These are phyloP conservation scores for Haemorhous mexicanus DNA, from an alignment of 2,113 vertebrate genomes.

Conservation along the genomic window DNA sequence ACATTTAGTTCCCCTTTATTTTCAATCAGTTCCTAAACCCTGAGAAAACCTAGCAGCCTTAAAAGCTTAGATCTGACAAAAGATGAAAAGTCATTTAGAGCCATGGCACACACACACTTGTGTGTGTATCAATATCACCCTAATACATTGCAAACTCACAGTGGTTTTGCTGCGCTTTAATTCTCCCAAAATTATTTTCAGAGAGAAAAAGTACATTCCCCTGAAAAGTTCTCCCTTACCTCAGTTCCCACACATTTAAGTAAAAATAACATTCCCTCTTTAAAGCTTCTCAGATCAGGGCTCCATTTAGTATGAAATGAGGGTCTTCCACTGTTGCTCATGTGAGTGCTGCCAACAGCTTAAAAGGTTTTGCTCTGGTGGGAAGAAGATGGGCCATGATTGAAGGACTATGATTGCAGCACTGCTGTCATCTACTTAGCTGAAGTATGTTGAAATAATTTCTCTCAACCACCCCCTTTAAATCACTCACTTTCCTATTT, in stretches of 20 bases:
- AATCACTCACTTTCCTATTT: neutral
- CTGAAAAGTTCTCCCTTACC: neutral
- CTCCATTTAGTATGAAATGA: neutral
- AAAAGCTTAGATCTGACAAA: neutral
- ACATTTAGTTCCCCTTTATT: neutral
- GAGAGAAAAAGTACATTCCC: neutral
- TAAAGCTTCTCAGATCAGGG: neutral
- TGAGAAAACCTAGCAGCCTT: neutral
- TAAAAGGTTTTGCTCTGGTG: neutral
- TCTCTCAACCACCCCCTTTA: neutral
- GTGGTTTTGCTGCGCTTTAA: neutral
- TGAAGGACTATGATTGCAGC: neutral
- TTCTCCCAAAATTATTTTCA: neutral
- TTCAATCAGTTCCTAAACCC: neutral
- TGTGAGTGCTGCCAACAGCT: neutral
- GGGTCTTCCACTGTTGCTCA: neutral
- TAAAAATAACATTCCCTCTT: neutral
- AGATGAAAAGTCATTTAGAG: neutral
- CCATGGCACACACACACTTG: neutral
- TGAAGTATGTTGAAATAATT: neutral
- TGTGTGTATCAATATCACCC: neutral
- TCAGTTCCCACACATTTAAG: neutral
- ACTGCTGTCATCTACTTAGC: neutral
- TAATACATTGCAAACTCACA: neutral
- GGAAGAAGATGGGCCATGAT: neutral